Evolutionary conservation across 2,888 invertebrate species (phyloP), one percentile per base, ranked within the genome.

Genomic region (Teinopalpus imperialis): DNA sequence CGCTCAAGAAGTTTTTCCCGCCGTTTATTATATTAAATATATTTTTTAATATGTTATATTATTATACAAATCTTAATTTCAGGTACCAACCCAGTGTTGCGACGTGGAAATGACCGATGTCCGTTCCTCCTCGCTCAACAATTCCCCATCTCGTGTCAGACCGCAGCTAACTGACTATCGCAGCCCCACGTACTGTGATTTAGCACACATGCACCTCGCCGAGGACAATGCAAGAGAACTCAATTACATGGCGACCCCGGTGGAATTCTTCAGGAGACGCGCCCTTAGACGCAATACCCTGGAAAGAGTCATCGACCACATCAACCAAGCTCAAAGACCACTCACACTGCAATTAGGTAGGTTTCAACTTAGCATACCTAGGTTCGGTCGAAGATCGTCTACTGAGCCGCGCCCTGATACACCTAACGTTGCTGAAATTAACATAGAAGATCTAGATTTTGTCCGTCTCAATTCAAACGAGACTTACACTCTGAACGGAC

Each of bases 401-500:
- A 8, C 53, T 3, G 61, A 62, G 2, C 47, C 73, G 0, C 49
- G 87, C 0, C 86, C 88, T 0, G 87, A 81, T 53, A 87, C 87
- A 0, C 88, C 88, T 0, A 75, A 80, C 39, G 81, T 86, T 0
- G 76, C 80, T 0, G 86, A 83, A 30, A 66, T 81, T 0, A 74
- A 76, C 35, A 73, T 81, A 0, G 74, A 78, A 12, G 81, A 81
- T 2, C 24, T 85, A 0, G 82, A 82, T 31, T 74, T 85, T 13
- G 76, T 81, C 0, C 47, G 83, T 0, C 53, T 81, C 8, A 66
- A 73, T 9, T 64, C 80, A 0, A 64, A 68, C 21, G 87, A 88
- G 1, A 89, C 89, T 0, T 89, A 88, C 49, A 89, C 89, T 0
- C 48, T 87, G 0, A 87, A 88, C 48, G 89, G 89, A 0, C 48